Percentiles rank a stretch among this genome's conserved stretches.
Conservation (phyloP, 1,140 invertebrate species). For the Probaryconus sp. region DNA sequence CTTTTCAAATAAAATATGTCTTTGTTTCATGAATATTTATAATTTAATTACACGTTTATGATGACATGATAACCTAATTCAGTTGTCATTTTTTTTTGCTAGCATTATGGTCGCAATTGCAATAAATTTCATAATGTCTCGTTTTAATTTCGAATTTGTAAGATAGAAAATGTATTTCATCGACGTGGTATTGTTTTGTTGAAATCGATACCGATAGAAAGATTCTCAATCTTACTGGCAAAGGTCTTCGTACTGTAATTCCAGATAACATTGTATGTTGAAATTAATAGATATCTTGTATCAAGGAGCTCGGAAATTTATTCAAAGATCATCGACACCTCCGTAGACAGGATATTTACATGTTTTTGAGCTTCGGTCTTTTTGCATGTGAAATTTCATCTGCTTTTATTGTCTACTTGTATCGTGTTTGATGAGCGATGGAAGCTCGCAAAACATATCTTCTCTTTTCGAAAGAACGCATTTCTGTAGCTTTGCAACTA, state of each 20-base stretch:
- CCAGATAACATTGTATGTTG: slow-evolving; percentile 16
- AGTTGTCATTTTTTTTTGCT: no score
- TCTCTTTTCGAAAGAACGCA: slow-evolving; percentile 15
- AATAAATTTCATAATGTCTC: not conserved
- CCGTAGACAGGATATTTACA: not conserved
- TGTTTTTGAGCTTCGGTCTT: slow-evolving; percentile 1
- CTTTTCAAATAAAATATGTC: no score
- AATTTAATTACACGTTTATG: no score
- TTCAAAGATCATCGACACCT: slow-evolving; percentile 15
- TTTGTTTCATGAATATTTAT: no score
- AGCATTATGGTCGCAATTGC: no score
- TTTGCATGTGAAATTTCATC: slow-evolving; percentile 6
- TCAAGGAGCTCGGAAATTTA: slow-evolving; percentile 20
- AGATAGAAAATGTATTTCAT: slow-evolving; percentile 18
- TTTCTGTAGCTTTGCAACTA: slow-evolving; percentile 19
- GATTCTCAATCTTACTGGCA: slow-evolving; percentile 17
- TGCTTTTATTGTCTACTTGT: not conserved
- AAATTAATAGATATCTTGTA: slow-evolving; percentile 4
- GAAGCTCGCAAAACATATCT: slow-evolving; percentile 3
- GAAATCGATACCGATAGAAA: slow-evolving; percentile 30
- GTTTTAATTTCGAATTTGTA: slow-evolving; percentile 12
- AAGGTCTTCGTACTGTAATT: slow-evolving; percentile 10
- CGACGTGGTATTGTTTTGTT: slow-evolving; percentile 18
- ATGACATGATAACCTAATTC: no score
- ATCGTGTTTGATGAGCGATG: slow-evolving; percentile 9